Base-by-base conservation (phyloP, 2,113 vertebrate genomes). In the Regulus satrapa region DNA sequence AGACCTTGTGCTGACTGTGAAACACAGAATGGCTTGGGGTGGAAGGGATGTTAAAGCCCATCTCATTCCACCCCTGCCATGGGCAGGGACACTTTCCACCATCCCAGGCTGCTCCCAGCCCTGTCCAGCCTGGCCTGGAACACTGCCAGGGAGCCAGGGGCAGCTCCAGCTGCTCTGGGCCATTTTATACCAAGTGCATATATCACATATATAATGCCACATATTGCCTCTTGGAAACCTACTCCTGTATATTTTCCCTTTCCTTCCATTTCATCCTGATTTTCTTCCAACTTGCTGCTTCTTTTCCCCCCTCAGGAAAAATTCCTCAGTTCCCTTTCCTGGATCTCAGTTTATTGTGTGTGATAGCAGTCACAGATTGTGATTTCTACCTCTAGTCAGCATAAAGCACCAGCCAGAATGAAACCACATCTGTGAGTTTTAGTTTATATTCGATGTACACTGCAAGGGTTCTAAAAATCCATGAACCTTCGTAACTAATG, bases 91-190 rank as follows among this genome's bases (percentile, higher is more conserved):
- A 59, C 12, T 10, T 87, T 13, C 49, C 41, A 32, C 14, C 8
- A 1, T 15, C 67, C 59, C 76, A 51, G 36, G 12, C 0, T 41
- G 21, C 26, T 64, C 43, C 72, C 45, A 77, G 28, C 18, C 19
- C 13, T 0, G 0, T 43, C 49, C 68, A 67, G 0, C 5, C 61
- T 18, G 17, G 28, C n/a, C 29, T 59, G 52, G 68, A 24, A 1
- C 54, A 54, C 14, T 61, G 5, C 38, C 28, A 89, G 28, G 5
- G 38, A 20, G 45, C 19, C 72, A 48, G 38, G 16, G 5, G 8
- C 52, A 74, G 68, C 52, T 61, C 6, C 77, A 75, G 38, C 24
- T 82, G 0, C 18, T 40, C 45, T 59, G 29, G 24, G 14, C 8
- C 10, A 6, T 67, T 79, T 72, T 41, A 78, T n/a, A 34, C 31